Evolutionary conservation across 2,113 vertebrate species (phyloP).

Genomic region (Potamarius usumacintae): DNA sequence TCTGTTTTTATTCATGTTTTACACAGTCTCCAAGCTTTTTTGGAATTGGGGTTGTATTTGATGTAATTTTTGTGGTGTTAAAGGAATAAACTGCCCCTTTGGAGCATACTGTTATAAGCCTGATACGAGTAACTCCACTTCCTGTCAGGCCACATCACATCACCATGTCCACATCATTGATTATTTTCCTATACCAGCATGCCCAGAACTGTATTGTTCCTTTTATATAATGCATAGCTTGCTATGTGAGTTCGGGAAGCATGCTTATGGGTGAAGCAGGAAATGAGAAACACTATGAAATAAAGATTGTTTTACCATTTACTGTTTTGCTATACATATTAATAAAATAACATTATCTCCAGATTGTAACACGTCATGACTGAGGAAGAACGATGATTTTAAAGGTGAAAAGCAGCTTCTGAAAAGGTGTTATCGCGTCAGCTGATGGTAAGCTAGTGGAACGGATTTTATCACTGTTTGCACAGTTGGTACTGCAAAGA

Average conservation of each 20-base stretch:
- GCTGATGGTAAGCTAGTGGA: constrained; percentile 17
- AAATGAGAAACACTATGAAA: not conserved
- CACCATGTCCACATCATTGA: not conserved
- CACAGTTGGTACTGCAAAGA: constrained; percentile 9
- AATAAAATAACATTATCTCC: not conserved
- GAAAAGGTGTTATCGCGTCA: not conserved
- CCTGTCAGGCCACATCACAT: not conserved
- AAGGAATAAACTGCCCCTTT: not conserved
- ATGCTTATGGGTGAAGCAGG: not conserved
- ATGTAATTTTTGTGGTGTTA: not conserved
- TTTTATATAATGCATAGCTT: not conserved
- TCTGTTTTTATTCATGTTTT: too few species aligned
- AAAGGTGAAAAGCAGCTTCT: not conserved
- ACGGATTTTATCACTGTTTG: constrained; percentile 16
- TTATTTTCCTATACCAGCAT: not conserved
- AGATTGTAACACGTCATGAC: not conserved
- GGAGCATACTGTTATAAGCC: not conserved
- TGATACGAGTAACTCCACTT: not conserved
- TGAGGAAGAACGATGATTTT: not conserved
- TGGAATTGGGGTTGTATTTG: not conserved
- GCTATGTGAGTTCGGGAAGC: not conserved
- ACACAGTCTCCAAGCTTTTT: too few species aligned
- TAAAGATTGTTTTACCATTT: not conserved
- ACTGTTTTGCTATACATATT: not conserved
- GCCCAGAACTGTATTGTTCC: not conserved